phyloP scores from a whole-genome alignment of 1,140 invertebrate species.

The Pseudomyrmex pallidus region DNA sequence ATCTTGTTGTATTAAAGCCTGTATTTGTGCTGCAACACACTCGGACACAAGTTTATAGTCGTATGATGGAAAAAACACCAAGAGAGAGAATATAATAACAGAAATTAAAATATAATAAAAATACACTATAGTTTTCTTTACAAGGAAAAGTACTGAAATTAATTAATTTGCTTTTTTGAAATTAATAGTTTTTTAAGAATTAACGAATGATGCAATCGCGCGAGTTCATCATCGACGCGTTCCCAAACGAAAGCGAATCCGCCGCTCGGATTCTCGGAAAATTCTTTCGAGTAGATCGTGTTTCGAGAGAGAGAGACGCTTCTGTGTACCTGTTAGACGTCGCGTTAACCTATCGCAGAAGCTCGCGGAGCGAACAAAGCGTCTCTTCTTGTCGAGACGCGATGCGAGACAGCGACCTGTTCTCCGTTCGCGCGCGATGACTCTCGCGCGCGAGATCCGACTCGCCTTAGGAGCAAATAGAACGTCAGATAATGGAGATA shows the following conservation, averaged over 20 bases:
- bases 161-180: too few species aligned
- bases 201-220: too few species aligned
- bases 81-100: neutral
- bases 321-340: too few species aligned
- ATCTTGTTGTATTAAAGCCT: neutral
- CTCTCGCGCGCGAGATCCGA: constrained; percentile 63
- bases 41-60: neutral
- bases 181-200: too few species aligned
- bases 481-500: constrained; percentile 75
- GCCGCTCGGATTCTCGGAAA: too few species aligned
- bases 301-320: too few species aligned
- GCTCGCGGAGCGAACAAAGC: neutral
- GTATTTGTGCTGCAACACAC: neutral
- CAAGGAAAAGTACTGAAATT: too few species aligned
- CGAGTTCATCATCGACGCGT: too few species aligned
- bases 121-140: neutral
- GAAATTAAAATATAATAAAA: neutral
- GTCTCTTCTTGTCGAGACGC: neutral
- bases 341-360: constrained; percentile 1
- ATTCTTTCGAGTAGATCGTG: too few species aligned
- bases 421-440: constrained; percentile 21
- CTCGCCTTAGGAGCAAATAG: constrained; percentile 72
- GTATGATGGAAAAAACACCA: neutral
- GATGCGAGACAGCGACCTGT: constrained; percentile 16
- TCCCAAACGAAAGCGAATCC: too few species aligned